phyloP scores from a whole-genome alignment of 2,888 invertebrate species.

The Diplazon laetatorius region DNA sequence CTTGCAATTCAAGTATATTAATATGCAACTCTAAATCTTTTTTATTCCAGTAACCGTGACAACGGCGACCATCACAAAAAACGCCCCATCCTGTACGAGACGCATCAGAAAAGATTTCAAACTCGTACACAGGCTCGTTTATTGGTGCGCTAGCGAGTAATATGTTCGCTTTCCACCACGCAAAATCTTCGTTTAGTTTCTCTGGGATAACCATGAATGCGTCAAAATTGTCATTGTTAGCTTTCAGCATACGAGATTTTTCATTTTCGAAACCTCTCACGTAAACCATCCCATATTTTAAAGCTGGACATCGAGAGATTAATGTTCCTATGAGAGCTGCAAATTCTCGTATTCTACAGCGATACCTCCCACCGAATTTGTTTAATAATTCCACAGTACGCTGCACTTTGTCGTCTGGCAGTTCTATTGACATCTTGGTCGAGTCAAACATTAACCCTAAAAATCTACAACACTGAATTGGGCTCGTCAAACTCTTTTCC shows the following conservation, averaged over 20 bases:
- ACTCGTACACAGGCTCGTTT: conserved; percentile 2
- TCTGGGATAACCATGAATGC: too few species aligned
- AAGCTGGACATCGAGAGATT: conserved; percentile 17
- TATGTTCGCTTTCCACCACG: too few species aligned
- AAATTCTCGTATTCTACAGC: conserved; percentile 7
- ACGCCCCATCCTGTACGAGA: conserved; percentile 54
- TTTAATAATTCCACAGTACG: neutral
- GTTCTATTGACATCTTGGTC: neutral
- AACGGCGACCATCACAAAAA: neutral
- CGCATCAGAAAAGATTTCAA: conserved; percentile 56
- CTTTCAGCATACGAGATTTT: too few species aligned
- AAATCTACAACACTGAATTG: conserved; percentile 6
- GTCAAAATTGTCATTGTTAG: too few species aligned
- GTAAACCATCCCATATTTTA: conserved; percentile 19
- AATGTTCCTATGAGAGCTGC: neutral
- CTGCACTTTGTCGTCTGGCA: conserved; percentile 10
- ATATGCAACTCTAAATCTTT: conserved; percentile 36
- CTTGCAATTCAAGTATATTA: conserved; percentile 29
- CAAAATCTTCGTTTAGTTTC: too few species aligned
- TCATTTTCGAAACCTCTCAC: too few species aligned
- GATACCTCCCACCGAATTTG: neutral
- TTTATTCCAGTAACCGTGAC: too few species aligned
- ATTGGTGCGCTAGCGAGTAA: conserved; percentile 5
- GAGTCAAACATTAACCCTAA: conserved; percentile 12
- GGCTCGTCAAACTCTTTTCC: too few species aligned